phyloP scores from a whole-genome alignment of 2,888 invertebrate species.

The Volucella zonaria region DNA sequence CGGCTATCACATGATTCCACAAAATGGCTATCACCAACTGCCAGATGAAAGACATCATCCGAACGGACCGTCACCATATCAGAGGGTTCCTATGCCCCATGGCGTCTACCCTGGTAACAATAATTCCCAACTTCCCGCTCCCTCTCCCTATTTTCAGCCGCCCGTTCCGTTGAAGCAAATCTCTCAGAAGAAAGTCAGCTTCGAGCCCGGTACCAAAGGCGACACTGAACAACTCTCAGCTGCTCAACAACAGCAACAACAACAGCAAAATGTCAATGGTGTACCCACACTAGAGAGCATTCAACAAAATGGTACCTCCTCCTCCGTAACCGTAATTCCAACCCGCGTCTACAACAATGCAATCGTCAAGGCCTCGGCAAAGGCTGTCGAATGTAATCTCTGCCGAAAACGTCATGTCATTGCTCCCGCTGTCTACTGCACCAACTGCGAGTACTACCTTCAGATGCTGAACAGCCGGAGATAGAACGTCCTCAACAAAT shows the following conservation, averaged over 20 bases:
- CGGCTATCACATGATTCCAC: conserved; percentile 63
- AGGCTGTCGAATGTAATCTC: conserved; percentile 90
- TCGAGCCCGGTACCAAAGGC: conserved; percentile 89
- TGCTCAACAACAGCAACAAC: conserved; percentile 72
- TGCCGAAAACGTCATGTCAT: conserved; percentile 93
- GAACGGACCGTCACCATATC: conserved; percentile 83
- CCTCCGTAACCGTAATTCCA: conserved; percentile 81
- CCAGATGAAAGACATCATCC: conserved; percentile 71
- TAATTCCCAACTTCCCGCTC: conserved; percentile 81
- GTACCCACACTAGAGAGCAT: conserved; percentile 73
- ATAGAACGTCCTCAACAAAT: conserved; percentile 74
- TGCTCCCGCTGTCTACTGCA: conserved; percentile 91
- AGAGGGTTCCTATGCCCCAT: conserved; percentile 86
- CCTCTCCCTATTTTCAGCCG: conserved; percentile 74
- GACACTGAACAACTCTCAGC: conserved; percentile 82
- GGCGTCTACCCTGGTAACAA: conserved; percentile 85
- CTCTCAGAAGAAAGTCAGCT: conserved; percentile 87
- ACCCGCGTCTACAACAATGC: conserved; percentile 83
- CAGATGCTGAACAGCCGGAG: conserved; percentile 84
- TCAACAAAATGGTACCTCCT: conserved; percentile 74
- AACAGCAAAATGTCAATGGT: conserved; percentile 76
- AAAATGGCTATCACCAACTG: conserved; percentile 69
- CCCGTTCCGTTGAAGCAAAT: conserved; percentile 85
- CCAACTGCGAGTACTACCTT: conserved; percentile 96
- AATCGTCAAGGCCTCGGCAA: conserved; percentile 83